phyloP scores from a whole-genome alignment of 2,888 invertebrate genomes.

The Autographa pulchrina region DNA sequence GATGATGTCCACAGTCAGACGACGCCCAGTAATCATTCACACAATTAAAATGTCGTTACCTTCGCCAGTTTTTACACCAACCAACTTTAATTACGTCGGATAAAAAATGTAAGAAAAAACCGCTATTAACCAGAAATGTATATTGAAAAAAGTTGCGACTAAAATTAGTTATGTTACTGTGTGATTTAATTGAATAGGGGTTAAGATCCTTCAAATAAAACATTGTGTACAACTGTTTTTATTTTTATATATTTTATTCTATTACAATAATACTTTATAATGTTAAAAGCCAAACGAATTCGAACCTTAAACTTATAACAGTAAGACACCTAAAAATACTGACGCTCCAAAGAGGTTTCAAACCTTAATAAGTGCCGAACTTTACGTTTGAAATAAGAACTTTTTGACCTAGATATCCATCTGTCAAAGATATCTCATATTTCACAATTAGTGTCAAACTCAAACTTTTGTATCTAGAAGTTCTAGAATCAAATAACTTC shows the following conservation, averaged over 20 bases:
- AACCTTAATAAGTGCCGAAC: neutral
- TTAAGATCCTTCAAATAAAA: neutral
- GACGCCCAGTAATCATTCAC: slow-evolving; percentile 82
- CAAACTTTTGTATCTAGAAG: neutral
- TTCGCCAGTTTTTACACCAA: slow-evolving; percentile 85
- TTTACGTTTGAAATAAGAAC: neutral
- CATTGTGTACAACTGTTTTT: neutral
- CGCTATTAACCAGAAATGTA: slow-evolving; percentile 63
- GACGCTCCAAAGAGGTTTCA: neutral
- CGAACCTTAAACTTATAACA: neutral
- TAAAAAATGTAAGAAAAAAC: slow-evolving; percentile 74
- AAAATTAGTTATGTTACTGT: slow-evolving; percentile 50
- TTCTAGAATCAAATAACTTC: slow-evolving; percentile 39
- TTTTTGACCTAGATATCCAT: neutral
- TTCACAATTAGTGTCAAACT: neutral
- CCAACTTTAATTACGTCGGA: slow-evolving; percentile 81
- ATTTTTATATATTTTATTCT: too few relatives aligned
- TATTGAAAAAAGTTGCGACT: slow-evolving; percentile 58
- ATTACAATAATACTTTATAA: neutral
- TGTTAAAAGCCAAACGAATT: neutral
- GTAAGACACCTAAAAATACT: neutral
- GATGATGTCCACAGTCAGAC: slow-evolving; percentile 81
- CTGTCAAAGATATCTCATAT: neutral
- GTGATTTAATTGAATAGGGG: slow-evolving; percentile 36
- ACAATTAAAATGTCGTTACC: slow-evolving; percentile 89